phyloP scores from a whole-genome alignment of 2,888 invertebrate species.

The Actias luna region DNA sequence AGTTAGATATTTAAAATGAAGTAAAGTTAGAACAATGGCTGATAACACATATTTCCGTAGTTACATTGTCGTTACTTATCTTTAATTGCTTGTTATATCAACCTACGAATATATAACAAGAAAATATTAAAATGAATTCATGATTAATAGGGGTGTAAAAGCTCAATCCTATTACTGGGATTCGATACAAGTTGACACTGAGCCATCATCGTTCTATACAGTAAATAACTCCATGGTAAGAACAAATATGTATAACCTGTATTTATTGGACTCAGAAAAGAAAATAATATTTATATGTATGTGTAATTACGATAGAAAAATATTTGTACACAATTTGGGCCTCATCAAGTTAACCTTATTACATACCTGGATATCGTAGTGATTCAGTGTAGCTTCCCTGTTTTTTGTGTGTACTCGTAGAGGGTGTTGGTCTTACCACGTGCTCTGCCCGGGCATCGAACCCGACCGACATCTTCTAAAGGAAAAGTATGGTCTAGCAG shows the following conservation, averaged over 20 bases:
- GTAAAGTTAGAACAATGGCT: not conserved
- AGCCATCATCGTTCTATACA: too few relatives aligned
- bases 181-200: too few relatives aligned
- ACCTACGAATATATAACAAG: too few relatives aligned
- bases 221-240: too few relatives aligned
- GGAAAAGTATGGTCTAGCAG: constrained; percentile 59
- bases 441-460: constrained; percentile 63
- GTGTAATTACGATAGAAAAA: too few relatives aligned
- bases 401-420: constrained; percentile 53
- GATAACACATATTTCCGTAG: not conserved
- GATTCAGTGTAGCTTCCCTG: constrained; percentile 59
- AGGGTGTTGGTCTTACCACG: constrained; percentile 68
- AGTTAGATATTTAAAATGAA: constrained; percentile 19
- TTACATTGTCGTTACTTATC: not conserved
- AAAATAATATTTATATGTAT: too few relatives aligned
- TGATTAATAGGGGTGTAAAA: too few relatives aligned
- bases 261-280: too few relatives aligned
- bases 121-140: too few relatives aligned
- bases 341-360: constrained; percentile 18
- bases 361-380: constrained; percentile 34
- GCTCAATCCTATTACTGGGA: too few relatives aligned
- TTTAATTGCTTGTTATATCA: not conserved
- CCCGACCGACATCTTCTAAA: constrained; percentile 61
- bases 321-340: too few relatives aligned
- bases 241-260: too few relatives aligned